phyloP scores from a whole-genome alignment of 2,797 vertebrate genomes.

The Paguma larvata region DNA sequence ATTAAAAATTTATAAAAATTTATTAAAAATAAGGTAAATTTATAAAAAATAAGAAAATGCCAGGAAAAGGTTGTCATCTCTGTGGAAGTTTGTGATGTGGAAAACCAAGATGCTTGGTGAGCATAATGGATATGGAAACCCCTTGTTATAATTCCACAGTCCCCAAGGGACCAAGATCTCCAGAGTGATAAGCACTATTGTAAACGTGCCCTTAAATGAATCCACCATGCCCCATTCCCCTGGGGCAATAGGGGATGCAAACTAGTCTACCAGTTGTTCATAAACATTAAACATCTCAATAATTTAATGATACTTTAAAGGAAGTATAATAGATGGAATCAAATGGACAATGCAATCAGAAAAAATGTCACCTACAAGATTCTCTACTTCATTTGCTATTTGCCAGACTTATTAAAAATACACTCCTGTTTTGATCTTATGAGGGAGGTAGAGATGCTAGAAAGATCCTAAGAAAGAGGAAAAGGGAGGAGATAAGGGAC shows the following conservation, averaged over 20 bases:
- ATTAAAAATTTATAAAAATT: too few species aligned
- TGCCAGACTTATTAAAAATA: neutral
- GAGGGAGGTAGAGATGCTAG: neutral
- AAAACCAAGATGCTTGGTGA: conserved; percentile 15
- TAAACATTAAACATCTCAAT: neutral
- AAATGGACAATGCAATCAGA: neutral
- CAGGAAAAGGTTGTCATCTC: neutral
- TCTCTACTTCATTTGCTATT: neutral
- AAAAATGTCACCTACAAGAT: neutral
- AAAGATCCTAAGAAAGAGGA: neutral
- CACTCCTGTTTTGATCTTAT: neutral
- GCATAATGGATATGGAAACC: neutral
- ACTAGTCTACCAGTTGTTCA: neutral
- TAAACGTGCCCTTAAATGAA: neutral
- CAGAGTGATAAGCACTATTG: neutral
- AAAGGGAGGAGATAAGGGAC: neutral
- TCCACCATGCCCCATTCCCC: neutral
- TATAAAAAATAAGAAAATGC: conserved; percentile 8
- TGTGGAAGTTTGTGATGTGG: neutral
- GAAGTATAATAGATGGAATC: neutral
- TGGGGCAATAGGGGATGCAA: neutral
- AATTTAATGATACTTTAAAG: conserved; percentile 40
- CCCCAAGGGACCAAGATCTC: neutral
- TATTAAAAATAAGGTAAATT: neutral
- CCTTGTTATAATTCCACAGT: neutral